Conservation (phyloP, 2,797 vertebrate genomes). For the Mormyrus proboscirostris region DNA sequence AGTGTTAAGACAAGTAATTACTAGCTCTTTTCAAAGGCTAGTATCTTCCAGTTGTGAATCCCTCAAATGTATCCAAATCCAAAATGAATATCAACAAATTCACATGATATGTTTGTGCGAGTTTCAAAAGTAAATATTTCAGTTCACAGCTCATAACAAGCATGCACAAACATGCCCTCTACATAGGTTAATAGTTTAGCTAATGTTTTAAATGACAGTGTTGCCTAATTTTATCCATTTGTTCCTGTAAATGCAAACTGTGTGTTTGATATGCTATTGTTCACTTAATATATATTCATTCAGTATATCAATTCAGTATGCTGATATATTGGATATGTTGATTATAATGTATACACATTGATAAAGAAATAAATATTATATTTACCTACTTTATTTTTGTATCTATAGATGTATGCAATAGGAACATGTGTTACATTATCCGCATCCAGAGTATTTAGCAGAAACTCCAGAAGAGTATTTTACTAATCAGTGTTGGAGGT, state of each 20-base stretch:
- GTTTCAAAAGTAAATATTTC: slow-evolving; percentile 14
- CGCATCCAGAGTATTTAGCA: neutral
- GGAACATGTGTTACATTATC: neutral
- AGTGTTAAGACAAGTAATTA: neutral
- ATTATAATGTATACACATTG: neutral
- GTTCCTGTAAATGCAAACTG: neutral
- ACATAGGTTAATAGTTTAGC: neutral
- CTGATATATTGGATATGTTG: neutral
- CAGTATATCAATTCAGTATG: neutral
- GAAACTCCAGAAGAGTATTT: neutral
- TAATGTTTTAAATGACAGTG: neutral
- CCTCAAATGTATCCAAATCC: slow-evolving; percentile 15
- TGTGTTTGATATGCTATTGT: neutral
- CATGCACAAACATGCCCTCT: neutral
- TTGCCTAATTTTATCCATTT: neutral
- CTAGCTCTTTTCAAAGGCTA: neutral
- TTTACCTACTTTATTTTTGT: neutral
- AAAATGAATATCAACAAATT: slow-evolving; percentile 1
- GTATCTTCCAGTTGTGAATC: neutral
- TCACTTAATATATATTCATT: neutral
- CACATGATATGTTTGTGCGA: neutral
- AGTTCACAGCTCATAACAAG: neutral
- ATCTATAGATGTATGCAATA: neutral
- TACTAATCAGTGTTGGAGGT: neutral
- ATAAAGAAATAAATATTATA: neutral